These are phyloP conservation scores for Drosophila anceps DNA, from an alignment of 2,888 invertebrate genomes.

Conservation along the genomic window DNA sequence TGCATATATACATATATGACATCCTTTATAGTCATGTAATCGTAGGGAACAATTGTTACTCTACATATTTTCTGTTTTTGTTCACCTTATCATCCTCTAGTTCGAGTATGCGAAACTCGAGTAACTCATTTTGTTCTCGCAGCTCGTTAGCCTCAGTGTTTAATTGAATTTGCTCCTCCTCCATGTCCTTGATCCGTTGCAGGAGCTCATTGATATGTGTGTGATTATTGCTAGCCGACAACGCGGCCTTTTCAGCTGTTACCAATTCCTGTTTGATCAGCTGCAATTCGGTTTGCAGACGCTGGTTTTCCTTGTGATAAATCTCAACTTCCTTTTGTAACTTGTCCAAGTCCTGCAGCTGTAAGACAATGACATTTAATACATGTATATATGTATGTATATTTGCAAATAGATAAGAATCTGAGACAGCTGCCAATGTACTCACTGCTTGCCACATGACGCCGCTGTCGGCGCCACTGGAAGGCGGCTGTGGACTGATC, in stretches of 20 bases:
- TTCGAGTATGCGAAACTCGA: constrained; percentile 92
- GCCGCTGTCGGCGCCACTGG: constrained; percentile 82
- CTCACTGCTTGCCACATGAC: constrained; percentile 85
- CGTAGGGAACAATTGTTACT: background rate
- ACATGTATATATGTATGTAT: background rate
- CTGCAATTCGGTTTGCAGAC: constrained; percentile 85
- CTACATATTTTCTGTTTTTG: background rate
- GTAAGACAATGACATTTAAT: constrained; percentile 42
- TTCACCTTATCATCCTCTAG: constrained; percentile 88
- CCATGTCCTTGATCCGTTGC: constrained; percentile 85
- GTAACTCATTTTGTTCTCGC: constrained; percentile 92
- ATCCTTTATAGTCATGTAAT: background rate
- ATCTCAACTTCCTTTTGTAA: constrained; percentile 84
- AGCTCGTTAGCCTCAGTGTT: constrained; percentile 90
- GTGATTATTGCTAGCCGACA: constrained; percentile 83
- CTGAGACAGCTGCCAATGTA: constrained; percentile 11
- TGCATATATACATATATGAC: background rate
- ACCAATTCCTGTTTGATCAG: constrained; percentile 86
- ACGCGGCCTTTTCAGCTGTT: constrained; percentile 86
- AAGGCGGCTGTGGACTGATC: constrained; percentile 89
- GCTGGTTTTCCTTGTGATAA: constrained; percentile 85
- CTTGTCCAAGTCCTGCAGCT: constrained; percentile 83
- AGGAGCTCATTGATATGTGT: constrained; percentile 82
- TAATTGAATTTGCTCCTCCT: constrained; percentile 87
- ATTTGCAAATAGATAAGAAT: background rate